Conservation (phyloP, 2,113 vertebrate genomes). For the Poecile atricapillus region DNA sequence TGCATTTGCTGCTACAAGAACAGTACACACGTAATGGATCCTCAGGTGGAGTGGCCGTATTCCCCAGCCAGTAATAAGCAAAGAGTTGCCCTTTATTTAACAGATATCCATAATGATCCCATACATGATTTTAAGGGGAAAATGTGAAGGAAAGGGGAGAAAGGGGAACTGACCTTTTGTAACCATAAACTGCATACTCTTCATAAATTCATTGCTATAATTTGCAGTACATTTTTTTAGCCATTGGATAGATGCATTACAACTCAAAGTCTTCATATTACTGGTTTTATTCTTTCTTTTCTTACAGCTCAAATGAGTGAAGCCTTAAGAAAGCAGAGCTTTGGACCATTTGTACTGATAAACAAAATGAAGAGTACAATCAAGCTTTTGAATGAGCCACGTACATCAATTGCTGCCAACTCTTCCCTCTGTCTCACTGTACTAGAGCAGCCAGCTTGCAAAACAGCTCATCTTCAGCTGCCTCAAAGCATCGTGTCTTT, state of each 20-base stretch:
- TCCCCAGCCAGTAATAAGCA: background rate
- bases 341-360: background rate
- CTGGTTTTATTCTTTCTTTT: background rate
- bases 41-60: background rate
- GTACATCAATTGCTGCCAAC: background rate
- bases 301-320: background rate
- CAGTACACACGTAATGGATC: background rate
- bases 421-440: background rate
- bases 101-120: background rate
- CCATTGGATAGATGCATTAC: background rate
- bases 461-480: background rate
- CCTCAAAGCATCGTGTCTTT: background rate
- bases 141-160: background rate
- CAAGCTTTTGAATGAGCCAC: background rate
- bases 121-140: background rate
- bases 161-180: background rate
- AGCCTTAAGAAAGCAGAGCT: background rate
- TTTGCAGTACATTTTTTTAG: background rate
- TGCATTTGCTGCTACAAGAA: background rate
- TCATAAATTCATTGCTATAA: background rate
- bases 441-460: background rate
- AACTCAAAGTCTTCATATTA: background rate
- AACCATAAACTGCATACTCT: background rate
- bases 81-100: background rate
- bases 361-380: background rate